Evolutionary conservation across 2,797 vertebrate species (phyloP).

Genomic region (Scolopax rusticola): DNA sequence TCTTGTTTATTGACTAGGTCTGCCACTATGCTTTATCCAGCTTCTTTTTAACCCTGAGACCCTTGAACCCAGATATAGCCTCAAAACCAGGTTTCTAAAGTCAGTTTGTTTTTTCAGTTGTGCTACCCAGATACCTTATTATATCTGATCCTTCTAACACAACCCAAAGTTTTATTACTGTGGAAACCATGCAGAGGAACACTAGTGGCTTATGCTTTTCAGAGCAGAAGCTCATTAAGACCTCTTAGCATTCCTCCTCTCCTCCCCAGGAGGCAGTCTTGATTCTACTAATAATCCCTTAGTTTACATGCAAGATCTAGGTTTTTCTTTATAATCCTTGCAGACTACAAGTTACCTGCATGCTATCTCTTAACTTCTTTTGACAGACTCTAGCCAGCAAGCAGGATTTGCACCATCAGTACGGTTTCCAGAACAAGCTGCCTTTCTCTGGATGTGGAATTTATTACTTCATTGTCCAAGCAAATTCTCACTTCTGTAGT

Average conservation of each 20-base stretch:
- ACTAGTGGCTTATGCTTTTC: not conserved
- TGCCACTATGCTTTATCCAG: not conserved
- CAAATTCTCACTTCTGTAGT: not conserved
- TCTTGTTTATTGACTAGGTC: not conserved
- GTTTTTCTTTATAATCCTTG: not conserved
- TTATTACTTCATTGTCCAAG: not conserved
- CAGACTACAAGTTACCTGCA: not conserved
- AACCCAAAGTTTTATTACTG: not conserved
- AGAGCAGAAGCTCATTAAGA: not conserved
- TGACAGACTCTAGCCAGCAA: not conserved
- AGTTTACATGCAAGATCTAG: not conserved
- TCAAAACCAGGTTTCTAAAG: not conserved
- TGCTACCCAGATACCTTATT: not conserved
- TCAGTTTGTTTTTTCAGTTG: not conserved
- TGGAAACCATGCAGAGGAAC: not conserved
- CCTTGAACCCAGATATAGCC: not conserved
- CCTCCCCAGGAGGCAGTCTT: not conserved
- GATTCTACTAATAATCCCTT: not conserved
- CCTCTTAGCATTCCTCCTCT: not conserved
- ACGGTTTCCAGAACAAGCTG: not conserved
- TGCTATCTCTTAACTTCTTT: not conserved
- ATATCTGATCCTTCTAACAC: not conserved
- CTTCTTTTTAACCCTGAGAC: not conserved
- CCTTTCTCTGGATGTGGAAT: not conserved
- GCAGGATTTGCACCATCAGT: not conserved